A percentile compares a stretch with the other conserved stretches of the same genome.
phyloP scores from a whole-genome alignment of 2,888 invertebrate species.

The Macrophya alboannulata region DNA sequence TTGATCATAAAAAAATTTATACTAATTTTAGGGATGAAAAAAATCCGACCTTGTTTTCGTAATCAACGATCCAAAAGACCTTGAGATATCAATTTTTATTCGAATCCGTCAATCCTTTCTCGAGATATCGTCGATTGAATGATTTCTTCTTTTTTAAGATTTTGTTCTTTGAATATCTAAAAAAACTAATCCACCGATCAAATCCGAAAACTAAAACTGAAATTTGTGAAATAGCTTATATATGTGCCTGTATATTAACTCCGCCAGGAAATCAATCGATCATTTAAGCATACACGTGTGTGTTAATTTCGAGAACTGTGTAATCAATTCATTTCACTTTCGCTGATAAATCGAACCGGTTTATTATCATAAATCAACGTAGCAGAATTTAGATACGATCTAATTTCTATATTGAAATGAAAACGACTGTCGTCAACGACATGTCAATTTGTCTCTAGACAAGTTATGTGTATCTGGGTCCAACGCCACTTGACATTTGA shows the following conservation, averaged over 20 bases:
- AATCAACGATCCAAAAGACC: no score
- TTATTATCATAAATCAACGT: background rate
- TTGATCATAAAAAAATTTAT: no score
- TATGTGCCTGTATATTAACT: no score
- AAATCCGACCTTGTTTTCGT: no score
- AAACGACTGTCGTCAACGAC: background rate
- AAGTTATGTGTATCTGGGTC: background rate
- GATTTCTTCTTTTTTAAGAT: no score
- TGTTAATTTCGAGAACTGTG: background rate
- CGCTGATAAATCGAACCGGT: slow-evolving; percentile 5
- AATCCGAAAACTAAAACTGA: no score
- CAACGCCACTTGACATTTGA: background rate
- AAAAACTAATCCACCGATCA: no score
- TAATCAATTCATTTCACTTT: slow-evolving; percentile 4
- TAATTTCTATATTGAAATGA: slow-evolving; percentile 3
- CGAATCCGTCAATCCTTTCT: no score
- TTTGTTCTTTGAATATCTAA: no score
- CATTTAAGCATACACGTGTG: background rate
- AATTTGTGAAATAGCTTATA: background rate
- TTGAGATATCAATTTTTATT: no score
- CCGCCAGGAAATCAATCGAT: slow-evolving; percentile 6
- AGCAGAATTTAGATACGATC: background rate
- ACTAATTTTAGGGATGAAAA: no score
- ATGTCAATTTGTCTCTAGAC: background rate
- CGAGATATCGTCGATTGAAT: no score